Evolutionary conservation across 2,888 invertebrate species (phyloP), one percentile per base, ranked within the genome.

Genomic region (Tipula confusa): DNA sequence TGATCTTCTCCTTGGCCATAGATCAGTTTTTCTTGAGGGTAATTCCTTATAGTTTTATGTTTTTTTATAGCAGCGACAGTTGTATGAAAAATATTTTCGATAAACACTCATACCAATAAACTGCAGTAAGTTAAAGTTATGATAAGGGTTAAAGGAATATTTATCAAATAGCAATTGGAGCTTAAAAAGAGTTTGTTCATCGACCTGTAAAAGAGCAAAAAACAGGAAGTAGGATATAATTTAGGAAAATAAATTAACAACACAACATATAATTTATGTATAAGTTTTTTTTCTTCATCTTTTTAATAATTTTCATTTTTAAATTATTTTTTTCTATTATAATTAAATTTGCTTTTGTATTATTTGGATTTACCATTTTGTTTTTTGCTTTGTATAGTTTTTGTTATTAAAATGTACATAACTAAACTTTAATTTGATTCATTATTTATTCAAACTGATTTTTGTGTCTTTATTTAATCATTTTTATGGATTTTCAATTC

Each of bases 231-330:
- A 36, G 36, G 36, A 36, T 36, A 36, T 9, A 36, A 11, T 36
- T 36, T 36, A 33, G 64, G 24, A 9, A 64, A 24, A 24, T 24
- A 64, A 64, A 64, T 24, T n/a, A 24, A 7, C 24, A 64, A 24
- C 64, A 64, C 64, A 64, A 64, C 24, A 64, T 9, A 24, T 64
- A 64, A 64, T 64, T n/a, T n/a, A n/a, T n/a, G 24, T 64, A 64
- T 24, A 64, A 24, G 24, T 64, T 64, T 64, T 64, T n/a, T n/a
- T n/a, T n/a, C n/a, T n/a, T n/a, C n/a, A n/a, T n/a, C 24, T 64
- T 64, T 64, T 64, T 7, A 64, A 64, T 64, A 64, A 64, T 64
- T 64, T 64, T 64, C 64, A 64, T 64, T 64, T 64, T 64, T 64
- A 64, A 64, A 7, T 64, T 24, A 64, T 64, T 24, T 64, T 33